These are phyloP conservation scores for Germaria angustata DNA, from an alignment of 2,888 invertebrate genomes.

Conservation along the genomic window DNA sequence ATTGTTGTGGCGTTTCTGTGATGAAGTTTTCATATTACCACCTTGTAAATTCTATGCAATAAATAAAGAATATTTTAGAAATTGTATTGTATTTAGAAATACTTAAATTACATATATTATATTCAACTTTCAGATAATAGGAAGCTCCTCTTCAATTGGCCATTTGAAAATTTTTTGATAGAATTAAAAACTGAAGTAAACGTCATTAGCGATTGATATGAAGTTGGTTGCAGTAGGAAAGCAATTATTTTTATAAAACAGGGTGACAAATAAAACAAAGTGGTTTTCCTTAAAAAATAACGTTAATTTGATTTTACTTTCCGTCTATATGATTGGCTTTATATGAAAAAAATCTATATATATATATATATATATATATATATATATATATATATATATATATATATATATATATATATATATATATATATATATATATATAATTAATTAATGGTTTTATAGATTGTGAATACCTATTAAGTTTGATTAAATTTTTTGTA, in stretches of 20 bases:
- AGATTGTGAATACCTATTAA: too few relatives aligned
- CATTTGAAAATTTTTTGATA: constrained; percentile 12
- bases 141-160: not conserved
- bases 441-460: too few relatives aligned
- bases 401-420: too few relatives aligned
- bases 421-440: too few relatives aligned
- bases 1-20: constrained; percentile 56
- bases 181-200: constrained; percentile 5
- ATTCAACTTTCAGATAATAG: constrained; percentile 6
- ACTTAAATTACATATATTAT: not conserved
- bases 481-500: too few relatives aligned
- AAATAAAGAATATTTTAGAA: not conserved
- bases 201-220: not conserved
- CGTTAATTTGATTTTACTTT: constrained; percentile 6
- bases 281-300: too few relatives aligned
- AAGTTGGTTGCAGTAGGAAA: constrained; percentile 18
- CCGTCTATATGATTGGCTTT: too few relatives aligned
- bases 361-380: too few relatives aligned
- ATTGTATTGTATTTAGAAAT: not conserved
- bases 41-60: not conserved
- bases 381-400: too few relatives aligned
- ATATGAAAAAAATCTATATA: too few relatives aligned
- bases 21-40: constrained; percentile 50
- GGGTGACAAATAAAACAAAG: not conserved
- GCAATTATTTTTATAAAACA: not conserved